A percentile compares a stretch with the other conserved stretches of the same genome.
phyloP scores from a whole-genome alignment of 2,888 invertebrate species.

The Neoscelio sp. region DNA sequence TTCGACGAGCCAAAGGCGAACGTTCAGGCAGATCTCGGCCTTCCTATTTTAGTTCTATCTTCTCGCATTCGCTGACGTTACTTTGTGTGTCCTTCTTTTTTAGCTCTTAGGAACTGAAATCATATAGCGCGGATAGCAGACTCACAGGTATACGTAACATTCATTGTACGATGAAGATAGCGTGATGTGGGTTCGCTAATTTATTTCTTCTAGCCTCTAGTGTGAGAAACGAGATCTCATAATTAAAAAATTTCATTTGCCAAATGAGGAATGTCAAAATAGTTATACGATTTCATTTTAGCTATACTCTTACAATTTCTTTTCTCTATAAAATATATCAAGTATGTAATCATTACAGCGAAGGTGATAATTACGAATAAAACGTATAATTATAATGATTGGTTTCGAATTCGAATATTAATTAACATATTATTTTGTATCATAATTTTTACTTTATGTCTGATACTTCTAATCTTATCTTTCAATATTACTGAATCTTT shows the following conservation, averaged over 20 bases:
- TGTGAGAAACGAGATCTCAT: not conserved
- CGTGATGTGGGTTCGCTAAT: not conserved
- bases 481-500: too few species aligned
- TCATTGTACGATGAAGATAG: not conserved
- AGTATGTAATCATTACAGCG: too few species aligned
- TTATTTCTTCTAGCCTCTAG: not conserved
- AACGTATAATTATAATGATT: too few species aligned
- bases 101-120: slow-evolving; percentile 5
- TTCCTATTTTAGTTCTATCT: slow-evolving; percentile 28
- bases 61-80: not conserved
- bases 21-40: slow-evolving; percentile 40
- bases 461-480: too few species aligned
- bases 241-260: not conserved
- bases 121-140: not conserved
- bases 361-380: too few species aligned
- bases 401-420: too few species aligned
- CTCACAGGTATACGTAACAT: slow-evolving; percentile 7
- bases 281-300: not conserved
- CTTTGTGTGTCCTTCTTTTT: not conserved
- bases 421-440: too few species aligned
- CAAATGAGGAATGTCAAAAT: slow-evolving; percentile 8
- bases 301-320: not conserved
- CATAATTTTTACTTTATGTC: too few species aligned
- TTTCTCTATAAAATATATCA: not conserved
- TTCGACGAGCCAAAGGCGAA: slow-evolving; percentile 39